These are phyloP conservation scores for Tachysurus fulvidraco DNA, from an alignment of 2,113 vertebrate genomes.

Conservation along the genomic window DNA sequence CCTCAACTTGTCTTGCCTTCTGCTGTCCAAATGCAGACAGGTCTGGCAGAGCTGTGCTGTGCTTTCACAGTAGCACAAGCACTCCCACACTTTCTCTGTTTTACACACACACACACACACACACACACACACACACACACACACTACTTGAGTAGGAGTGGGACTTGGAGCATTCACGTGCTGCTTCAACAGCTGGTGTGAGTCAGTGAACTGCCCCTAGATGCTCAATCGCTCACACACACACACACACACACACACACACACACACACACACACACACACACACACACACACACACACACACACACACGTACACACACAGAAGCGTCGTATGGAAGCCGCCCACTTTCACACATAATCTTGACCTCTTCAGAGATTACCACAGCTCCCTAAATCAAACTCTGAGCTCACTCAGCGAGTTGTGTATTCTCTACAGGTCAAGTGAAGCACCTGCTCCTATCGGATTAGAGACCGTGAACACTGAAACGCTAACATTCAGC, in stretches of 20 bases:
- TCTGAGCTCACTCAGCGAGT: neutral
- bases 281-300: conserved; percentile 26
- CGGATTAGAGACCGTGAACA: neutral
- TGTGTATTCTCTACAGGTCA: neutral
- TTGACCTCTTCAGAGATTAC: neutral
- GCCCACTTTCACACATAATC: neutral
- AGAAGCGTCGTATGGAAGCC: neutral
- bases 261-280: conserved; percentile 14
- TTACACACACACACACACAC: conserved; percentile 21
- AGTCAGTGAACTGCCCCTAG: conserved; percentile 39
- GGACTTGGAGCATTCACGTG: conserved; percentile 10
- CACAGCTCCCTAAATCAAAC: conserved; percentile 13
- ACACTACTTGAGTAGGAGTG: conserved; percentile 17
- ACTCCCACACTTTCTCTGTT: neutral
- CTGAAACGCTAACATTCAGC: neutral
- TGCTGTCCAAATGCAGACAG: conserved; percentile 29
- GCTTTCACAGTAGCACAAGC: conserved; percentile 26
- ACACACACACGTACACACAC: conserved; percentile 17
- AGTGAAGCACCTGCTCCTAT: conserved; percentile 40
- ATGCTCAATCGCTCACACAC: conserved; percentile 13
- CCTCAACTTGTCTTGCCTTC: conserved; percentile 23
- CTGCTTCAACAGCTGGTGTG: conserved; percentile 47
- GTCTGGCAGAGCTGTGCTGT: conserved; percentile 19
- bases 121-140: conserved; percentile 24
- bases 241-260: conserved; percentile 25